phyloP scores from a whole-genome alignment of 2,113 vertebrate species.

The Carlito syrichta region DNA sequence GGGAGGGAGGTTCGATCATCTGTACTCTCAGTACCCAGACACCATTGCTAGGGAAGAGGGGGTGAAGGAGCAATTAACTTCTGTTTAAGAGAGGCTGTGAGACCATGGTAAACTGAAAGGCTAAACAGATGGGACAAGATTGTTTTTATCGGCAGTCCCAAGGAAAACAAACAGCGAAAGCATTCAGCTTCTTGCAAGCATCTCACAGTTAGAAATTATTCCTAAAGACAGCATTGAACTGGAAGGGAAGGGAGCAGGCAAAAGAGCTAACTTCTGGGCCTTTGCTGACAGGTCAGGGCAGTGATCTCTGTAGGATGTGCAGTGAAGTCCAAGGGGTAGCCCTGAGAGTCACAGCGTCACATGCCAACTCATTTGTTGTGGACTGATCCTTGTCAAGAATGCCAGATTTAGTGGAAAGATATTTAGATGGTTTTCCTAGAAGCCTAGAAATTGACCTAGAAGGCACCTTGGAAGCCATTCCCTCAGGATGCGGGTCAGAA shows the following conservation, averaged over 20 bases:
- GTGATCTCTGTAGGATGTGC: accelerated
- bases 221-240: background rate
- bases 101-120: background rate
- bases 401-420: background rate
- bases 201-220: background rate
- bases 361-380: background rate
- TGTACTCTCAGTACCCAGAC: background rate
- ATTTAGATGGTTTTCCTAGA: background rate
- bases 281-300: too few relatives aligned
- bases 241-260: background rate
- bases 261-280: background rate
- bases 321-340: background rate
- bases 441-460: background rate
- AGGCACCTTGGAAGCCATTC: background rate
- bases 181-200: background rate
- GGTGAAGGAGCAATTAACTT: background rate
- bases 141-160: background rate
- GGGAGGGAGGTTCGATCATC: background rate
- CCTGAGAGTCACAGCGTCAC: background rate
- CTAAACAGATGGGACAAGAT: background rate
- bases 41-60: background rate
- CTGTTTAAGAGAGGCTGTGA: background rate
- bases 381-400: background rate
- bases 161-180: background rate
- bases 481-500: background rate